phyloP scores from a whole-genome alignment of 2,888 invertebrate species.

The Eupithecia subfuscata region DNA sequence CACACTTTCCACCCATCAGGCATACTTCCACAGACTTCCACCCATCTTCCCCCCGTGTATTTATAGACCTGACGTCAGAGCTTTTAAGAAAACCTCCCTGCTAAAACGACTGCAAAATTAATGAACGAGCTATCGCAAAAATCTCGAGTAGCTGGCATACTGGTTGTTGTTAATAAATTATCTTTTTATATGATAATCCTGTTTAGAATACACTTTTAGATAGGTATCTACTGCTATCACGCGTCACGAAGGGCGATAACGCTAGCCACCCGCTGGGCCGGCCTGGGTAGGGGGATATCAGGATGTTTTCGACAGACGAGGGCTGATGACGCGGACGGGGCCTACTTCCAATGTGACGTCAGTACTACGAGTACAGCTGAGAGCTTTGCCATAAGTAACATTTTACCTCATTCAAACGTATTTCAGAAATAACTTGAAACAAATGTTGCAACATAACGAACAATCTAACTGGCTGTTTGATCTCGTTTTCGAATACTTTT shows the following conservation, averaged over 20 bases:
- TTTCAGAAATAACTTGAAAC: not conserved
- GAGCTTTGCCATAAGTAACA: constrained; percentile 57
- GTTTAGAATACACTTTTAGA: constrained; percentile 14
- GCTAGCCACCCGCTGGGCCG: constrained; percentile 43
- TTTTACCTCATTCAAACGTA: constrained; percentile 49
- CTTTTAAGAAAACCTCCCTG: constrained; percentile 45
- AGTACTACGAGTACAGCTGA: constrained; percentile 51
- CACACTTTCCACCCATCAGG: constrained; percentile 58
- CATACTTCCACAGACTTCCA: constrained; percentile 50
- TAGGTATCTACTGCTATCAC: constrained; percentile 27
- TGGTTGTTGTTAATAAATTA: constrained; percentile 16
- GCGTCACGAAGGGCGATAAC: constrained; percentile 34
- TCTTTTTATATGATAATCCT: constrained; percentile 19
- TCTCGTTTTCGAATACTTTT: not conserved
- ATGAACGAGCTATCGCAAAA: constrained; percentile 27
- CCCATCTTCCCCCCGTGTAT: constrained; percentile 67
- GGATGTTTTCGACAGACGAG: constrained; percentile 50
- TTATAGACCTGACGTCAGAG: constrained; percentile 80
- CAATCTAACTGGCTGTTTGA: not conserved
- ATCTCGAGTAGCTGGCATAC: constrained; percentile 13
- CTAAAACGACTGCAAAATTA: constrained; percentile 34
- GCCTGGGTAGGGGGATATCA: constrained; percentile 39
- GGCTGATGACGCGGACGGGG: constrained; percentile 62
- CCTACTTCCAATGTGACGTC: constrained; percentile 69
- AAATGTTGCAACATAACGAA: not conserved